Percentiles rank a stretch among this genome's conserved stretches.
Evolutionary conservation across 2,888 invertebrate species (phyloP).

Genomic region (Syrphus vitripennis): DNA sequence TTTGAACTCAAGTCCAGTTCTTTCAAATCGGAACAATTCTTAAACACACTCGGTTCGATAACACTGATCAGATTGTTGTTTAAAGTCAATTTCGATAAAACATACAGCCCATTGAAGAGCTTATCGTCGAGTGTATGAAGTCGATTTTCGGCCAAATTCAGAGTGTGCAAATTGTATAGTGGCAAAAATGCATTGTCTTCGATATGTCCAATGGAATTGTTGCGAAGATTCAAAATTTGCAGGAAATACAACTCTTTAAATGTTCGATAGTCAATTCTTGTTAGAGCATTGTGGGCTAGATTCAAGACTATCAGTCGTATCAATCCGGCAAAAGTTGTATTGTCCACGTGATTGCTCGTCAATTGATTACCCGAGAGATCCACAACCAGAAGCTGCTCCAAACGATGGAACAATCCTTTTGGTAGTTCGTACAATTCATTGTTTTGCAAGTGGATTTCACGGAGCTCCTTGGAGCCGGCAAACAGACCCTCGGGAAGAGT

Average conservation of each 20-base stretch:
- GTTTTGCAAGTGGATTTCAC: slow-evolving; percentile 92
- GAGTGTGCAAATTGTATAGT: slow-evolving; percentile 92
- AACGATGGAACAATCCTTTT: slow-evolving; percentile 90
- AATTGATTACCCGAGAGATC: slow-evolving; percentile 93
- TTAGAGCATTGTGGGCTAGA: slow-evolving; percentile 91
- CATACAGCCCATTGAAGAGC: slow-evolving; percentile 92
- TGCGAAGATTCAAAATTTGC: slow-evolving; percentile 91
- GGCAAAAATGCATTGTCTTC: slow-evolving; percentile 94
- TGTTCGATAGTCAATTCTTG: slow-evolving; percentile 90
- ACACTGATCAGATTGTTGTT: slow-evolving; percentile 92
- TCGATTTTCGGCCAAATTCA: slow-evolving; percentile 94
- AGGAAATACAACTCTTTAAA: slow-evolving; percentile 93
- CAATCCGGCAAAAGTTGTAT: slow-evolving; percentile 92
- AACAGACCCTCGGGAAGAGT: slow-evolving; percentile 92
- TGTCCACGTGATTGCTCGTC: slow-evolving; percentile 91
- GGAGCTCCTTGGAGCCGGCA: slow-evolving; percentile 89
- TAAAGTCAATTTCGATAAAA: slow-evolving; percentile 91
- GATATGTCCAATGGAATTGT: slow-evolving; percentile 93
- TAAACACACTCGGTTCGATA: slow-evolving; percentile 90
- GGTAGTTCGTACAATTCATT: slow-evolving; percentile 92
- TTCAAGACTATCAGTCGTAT: slow-evolving; percentile 92
- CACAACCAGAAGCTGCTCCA: slow-evolving; percentile 91
- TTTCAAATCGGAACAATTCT: slow-evolving; percentile 93
- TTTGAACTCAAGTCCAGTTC: slow-evolving; percentile 95
- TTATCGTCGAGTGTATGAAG: slow-evolving; percentile 90